Conservation (phyloP, 2,888 invertebrate species). For the Buathra laborator region DNA sequence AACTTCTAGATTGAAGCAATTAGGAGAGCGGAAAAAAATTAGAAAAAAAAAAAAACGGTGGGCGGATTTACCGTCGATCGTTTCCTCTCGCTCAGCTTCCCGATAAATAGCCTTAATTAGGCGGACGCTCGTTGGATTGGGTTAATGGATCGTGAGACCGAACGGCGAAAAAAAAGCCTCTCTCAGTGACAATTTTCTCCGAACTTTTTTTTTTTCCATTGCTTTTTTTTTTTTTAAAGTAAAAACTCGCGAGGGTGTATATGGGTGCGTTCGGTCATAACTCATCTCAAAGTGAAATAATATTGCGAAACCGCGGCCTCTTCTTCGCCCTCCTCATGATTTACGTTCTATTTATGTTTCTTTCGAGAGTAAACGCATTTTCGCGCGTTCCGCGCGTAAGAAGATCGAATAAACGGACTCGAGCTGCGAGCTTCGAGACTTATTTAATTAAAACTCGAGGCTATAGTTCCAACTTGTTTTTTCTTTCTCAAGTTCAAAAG, state of each 20-base stretch:
- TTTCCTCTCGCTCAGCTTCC: conserved; percentile 73
- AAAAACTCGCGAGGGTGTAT: conserved; percentile 11
- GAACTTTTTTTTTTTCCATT: not conserved
- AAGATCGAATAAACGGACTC: not conserved
- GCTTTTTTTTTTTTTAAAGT: not conserved
- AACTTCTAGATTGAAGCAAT: conserved; percentile 62
- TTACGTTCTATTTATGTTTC: conserved; percentile 61
- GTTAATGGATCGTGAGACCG: conserved; percentile 81
- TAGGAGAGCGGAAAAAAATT: conserved; percentile 49
- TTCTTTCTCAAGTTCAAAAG: too few relatives aligned
- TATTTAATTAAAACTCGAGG: not conserved
- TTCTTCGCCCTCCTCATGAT: conserved; percentile 45
- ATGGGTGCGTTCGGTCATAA: conserved; percentile 26
- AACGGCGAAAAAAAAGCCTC: conserved; percentile 57
- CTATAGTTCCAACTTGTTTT: too few relatives aligned
- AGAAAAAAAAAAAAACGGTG: conserved; percentile 24
- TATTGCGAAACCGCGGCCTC: conserved; percentile 31
- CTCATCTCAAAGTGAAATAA: conserved; percentile 48
- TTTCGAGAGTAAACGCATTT: conserved; percentile 37
- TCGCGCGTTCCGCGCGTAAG: not conserved
- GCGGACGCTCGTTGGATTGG: conserved; percentile 79
- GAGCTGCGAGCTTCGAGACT: not conserved
- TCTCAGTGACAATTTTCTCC: conserved; percentile 15
- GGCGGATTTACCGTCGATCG: conserved; percentile 52
- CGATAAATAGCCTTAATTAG: conserved; percentile 83